A percentile compares a stretch with the other conserved stretches of the same genome.
Conservation (phyloP, 2,797 vertebrate genomes). For the Aeoliscus strigatus region DNA sequence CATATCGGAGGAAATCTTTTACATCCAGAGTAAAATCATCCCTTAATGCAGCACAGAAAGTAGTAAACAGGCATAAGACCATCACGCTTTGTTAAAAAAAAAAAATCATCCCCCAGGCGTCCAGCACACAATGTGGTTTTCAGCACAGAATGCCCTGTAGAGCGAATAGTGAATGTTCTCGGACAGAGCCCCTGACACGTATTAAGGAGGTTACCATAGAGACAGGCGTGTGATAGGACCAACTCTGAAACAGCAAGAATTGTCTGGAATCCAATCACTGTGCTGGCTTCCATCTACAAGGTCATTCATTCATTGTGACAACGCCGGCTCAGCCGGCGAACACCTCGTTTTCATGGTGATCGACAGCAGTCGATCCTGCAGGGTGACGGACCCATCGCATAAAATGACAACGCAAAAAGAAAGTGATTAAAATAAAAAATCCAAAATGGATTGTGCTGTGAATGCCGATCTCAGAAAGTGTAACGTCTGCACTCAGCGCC, state of each 20-base stretch:
- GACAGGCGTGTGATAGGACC: slow-evolving; percentile 75
- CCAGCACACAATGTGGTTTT: not conserved
- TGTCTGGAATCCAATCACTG: slow-evolving; percentile 72
- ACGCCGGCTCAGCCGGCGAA: slow-evolving; percentile 59
- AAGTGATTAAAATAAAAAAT: slow-evolving; percentile 9
- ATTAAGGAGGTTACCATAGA: slow-evolving; percentile 80
- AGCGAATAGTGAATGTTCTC: slow-evolving; percentile 46
- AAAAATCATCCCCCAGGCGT: too few species aligned
- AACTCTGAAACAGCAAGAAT: slow-evolving; percentile 71
- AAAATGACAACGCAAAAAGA: slow-evolving; percentile 28
- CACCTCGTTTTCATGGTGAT: slow-evolving; percentile 65
- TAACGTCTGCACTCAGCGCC: slow-evolving; percentile 45
- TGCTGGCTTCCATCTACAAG: slow-evolving; percentile 61
- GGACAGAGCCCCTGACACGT: slow-evolving; percentile 65
- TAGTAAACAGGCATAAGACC: too few species aligned
- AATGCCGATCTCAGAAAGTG: slow-evolving; percentile 35
- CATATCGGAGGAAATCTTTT: too few species aligned
- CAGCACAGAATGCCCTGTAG: not conserved
- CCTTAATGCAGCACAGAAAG: too few species aligned
- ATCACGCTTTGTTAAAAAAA: too few species aligned
- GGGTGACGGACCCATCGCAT: slow-evolving; percentile 29
- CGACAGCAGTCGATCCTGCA: slow-evolving; percentile 45
- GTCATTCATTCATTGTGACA: slow-evolving; percentile 69
- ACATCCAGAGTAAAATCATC: too few species aligned
- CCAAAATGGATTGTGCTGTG: slow-evolving; percentile 20